Evolutionary conservation across 1,140 invertebrate species (phyloP).

Genomic region (Tetramorium alpestre): DNA sequence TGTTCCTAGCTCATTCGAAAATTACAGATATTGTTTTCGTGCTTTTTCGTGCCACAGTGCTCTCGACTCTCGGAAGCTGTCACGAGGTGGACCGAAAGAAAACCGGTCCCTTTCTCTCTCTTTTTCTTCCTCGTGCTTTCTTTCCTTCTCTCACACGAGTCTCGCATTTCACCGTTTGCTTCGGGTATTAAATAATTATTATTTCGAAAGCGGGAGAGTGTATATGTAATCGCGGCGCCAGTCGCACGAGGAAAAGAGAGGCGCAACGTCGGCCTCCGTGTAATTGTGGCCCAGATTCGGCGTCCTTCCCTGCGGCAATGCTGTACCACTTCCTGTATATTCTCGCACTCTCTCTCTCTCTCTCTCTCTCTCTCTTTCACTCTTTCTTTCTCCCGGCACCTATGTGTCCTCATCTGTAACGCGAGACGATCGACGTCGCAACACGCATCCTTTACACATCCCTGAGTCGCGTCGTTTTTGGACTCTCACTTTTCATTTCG

Average conservation of each 20-base stretch:
- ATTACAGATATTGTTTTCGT: neutral
- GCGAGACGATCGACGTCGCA: neutral
- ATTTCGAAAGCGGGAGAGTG: slow-evolving; percentile 82
- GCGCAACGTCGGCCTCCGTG: slow-evolving; percentile 29
- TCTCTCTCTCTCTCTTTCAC: slow-evolving; percentile 60
- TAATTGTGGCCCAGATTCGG: slow-evolving; percentile 78
- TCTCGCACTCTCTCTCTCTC: slow-evolving; percentile 47
- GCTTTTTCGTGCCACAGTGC: neutral
- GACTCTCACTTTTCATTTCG: neutral
- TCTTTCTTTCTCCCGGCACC: slow-evolving; percentile 36
- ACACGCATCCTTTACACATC: neutral
- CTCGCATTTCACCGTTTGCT: slow-evolving; percentile 69
- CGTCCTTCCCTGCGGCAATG: slow-evolving; percentile 83
- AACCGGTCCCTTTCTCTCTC: slow-evolving; percentile 58
- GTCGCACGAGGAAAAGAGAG: slow-evolving; percentile 26
- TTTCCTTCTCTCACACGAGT: neutral
- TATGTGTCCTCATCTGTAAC: neutral
- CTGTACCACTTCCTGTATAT: slow-evolving; percentile 75
- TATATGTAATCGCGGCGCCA: slow-evolving; percentile 70
- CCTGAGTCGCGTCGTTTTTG: neutral
- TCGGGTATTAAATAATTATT: slow-evolving; percentile 82
- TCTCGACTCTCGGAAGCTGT: slow-evolving; percentile 1
- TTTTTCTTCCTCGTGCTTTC: neutral
- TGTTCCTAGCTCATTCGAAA: neutral
- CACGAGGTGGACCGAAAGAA: slow-evolving; percentile 35